Evolutionary conservation across 1,140 invertebrate species (phyloP), one percentile per base, ranked within the genome.

Genomic region (Plodia interpunctella): DNA sequence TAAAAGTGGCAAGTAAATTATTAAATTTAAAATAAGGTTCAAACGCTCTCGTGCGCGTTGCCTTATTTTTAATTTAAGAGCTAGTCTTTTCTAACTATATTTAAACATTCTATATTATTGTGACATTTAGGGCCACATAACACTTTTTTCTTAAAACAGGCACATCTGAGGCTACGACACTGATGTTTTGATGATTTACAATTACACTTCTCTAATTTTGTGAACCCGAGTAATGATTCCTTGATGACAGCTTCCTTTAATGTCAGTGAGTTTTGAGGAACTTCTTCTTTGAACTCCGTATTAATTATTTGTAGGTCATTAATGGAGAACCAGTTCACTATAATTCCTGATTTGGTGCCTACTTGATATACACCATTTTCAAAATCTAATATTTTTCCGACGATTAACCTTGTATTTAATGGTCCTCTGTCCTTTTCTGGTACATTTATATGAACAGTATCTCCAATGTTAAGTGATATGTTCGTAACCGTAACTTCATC

Each of bases 81-180:
- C n/a, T n/a, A n/a, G n/a, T n/a, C n/a, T n/a, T n/a, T n/a, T n/a
- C n/a, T n/a, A n/a, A n/a, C n/a, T n/a, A 59, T 66, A 61, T 65
- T 65, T 1, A 28, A 17, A 35, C 64, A 66, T 19, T 50, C 44
- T 17, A 62, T 53, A 59, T 56, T 59, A 38, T 19, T 6, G 35
- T 66, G 64, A 44, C 64, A 66, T 44, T 62, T 61, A 15, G 55
- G 51, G n/a, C 53, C 25, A 55, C 64, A 66, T 13, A 57, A 56
- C n/a, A 49, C 15, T 56, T 66, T 66, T 11, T 66, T 66, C 28
- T 66, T 66, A 32, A 56, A 66, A 58, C 64, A 62, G 51, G 57
- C 53, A 54, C 64, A 66, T 57, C 57, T 57, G 0, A 55, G 56
- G 0, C 30, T 62, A 11, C 35, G 21, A 32, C 60, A 66, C 17